Conservation (phyloP, 2,797 vertebrate genomes). For the Valencia hispanica region DNA sequence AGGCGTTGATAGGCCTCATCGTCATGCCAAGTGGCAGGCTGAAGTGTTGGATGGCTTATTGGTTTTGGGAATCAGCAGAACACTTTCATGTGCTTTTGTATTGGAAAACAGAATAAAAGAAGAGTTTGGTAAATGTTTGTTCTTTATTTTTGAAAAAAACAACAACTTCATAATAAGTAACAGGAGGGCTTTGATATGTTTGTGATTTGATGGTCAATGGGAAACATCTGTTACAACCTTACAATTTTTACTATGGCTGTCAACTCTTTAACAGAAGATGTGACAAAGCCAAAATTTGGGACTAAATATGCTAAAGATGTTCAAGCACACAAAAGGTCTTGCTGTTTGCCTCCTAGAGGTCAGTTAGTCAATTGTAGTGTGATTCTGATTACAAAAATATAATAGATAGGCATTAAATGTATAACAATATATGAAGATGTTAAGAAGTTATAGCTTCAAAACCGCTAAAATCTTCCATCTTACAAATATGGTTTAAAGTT, state of each 20-base stretch:
- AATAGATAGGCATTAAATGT: neutral
- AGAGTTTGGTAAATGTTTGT: neutral
- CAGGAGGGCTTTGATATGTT: slow-evolving; percentile 3
- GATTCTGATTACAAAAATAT: neutral
- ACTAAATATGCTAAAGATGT: neutral
- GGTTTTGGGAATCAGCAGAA: slow-evolving; percentile 38
- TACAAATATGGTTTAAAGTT: neutral
- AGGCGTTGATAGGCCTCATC: slow-evolving; percentile 74
- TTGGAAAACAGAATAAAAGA: neutral
- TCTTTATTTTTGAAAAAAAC: slow-evolving; percentile 1
- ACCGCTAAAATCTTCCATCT: neutral
- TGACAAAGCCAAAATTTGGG: slow-evolving; percentile 2
- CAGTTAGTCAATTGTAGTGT: neutral
- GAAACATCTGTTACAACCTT: slow-evolving; percentile 29
- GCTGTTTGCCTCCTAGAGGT: neutral
- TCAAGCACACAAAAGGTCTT: neutral
- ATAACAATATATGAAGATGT: neutral
- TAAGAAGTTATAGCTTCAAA: neutral
- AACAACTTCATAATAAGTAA: neutral
- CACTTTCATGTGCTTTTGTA: neutral
- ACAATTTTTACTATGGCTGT: slow-evolving; percentile 1
- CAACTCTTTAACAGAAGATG: slow-evolving; percentile 17
- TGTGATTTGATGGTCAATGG: slow-evolving; percentile 19
- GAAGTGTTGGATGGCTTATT: slow-evolving; percentile 52
- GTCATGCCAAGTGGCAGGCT: slow-evolving; percentile 46